A percentile compares a stretch with the other conserved stretches of the same genome.
Conservation (phyloP, 1,140 invertebrate species). For the Adelges cooleyi region DNA sequence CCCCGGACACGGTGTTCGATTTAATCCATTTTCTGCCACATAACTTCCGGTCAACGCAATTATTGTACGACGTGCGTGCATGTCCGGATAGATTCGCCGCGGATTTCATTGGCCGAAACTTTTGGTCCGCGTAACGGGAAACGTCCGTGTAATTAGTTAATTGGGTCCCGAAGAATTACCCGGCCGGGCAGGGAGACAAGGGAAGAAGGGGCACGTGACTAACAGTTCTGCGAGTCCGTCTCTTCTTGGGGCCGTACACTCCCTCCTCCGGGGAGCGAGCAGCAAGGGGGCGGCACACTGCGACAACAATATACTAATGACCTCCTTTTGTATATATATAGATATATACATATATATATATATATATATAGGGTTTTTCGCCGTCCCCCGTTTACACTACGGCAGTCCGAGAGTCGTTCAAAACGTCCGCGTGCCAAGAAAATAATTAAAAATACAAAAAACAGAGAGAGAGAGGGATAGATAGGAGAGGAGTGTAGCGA, state of each 20-base stretch:
- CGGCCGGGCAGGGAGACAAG: background rate
- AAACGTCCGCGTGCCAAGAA: conserved; percentile 6
- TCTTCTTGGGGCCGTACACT: background rate
- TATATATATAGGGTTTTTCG: background rate
- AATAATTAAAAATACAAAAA: conserved; percentile 23
- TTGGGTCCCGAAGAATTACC: conserved; percentile 22
- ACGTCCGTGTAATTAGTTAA: conserved; percentile 24
- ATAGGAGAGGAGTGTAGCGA: background rate
- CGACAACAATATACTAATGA: no score
- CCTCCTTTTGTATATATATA: no score
- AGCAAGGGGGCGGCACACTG: no score
- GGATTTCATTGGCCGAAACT: background rate
- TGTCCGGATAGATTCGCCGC: background rate
- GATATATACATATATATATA: no score
- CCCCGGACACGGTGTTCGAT: background rate
- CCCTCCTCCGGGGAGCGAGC: background rate
- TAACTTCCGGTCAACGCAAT: background rate
- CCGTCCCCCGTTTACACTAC: background rate
- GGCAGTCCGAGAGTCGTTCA: background rate
- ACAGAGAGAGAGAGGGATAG: background rate
- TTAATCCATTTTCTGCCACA: conserved; percentile 1
- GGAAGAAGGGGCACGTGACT: background rate
- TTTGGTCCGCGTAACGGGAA: conserved; percentile 21
- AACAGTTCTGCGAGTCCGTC: background rate
- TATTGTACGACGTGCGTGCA: background rate